Percentiles rank a stretch among this genome's conserved stretches.
These are phyloP conservation scores for Himalopsyche kuldschensis DNA, from an alignment of 2,888 invertebrate species.

Conservation along the genomic window DNA sequence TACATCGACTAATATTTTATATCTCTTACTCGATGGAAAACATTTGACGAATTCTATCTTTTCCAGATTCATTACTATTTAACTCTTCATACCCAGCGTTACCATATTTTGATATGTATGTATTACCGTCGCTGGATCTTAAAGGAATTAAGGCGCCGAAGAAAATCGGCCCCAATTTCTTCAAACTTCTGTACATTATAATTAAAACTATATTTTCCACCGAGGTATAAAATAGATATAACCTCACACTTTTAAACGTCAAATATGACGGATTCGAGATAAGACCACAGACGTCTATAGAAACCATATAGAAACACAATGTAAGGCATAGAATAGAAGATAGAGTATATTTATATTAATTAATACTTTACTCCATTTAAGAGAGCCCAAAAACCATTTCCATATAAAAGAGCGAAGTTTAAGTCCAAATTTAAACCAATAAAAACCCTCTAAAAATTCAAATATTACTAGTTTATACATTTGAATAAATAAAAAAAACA, in stretches of 20 bases:
- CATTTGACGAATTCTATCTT: conserved; percentile 2
- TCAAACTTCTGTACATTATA: not conserved
- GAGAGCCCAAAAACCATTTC: too few relatives aligned
- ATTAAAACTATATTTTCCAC: not conserved
- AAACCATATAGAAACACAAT: too few relatives aligned
- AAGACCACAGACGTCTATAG: not conserved
- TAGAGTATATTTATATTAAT: too few relatives aligned
- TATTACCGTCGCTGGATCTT: not conserved
- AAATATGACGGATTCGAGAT: not conserved
- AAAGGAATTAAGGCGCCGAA: not conserved
- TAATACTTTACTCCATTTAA: too few relatives aligned
- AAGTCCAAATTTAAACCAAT: too few relatives aligned
- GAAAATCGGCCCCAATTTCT: not conserved
- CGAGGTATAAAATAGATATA: not conserved
- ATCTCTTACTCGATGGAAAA: conserved; percentile 18
- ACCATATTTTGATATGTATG: conserved; percentile 4
- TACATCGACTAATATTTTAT: not conserved
- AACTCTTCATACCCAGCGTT: conserved; percentile 1
- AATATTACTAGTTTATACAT: too few relatives aligned
- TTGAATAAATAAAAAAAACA: too few relatives aligned
- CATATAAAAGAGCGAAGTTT: too few relatives aligned
- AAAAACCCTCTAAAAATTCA: too few relatives aligned
- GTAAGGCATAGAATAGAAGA: too few relatives aligned
- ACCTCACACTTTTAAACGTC: not conserved
- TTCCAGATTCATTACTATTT: conserved; percentile 9